These are phyloP conservation scores for Zhuqinia jingwanae DNA, from an alignment of 2,888 invertebrate species.

Conservation along the genomic window DNA sequence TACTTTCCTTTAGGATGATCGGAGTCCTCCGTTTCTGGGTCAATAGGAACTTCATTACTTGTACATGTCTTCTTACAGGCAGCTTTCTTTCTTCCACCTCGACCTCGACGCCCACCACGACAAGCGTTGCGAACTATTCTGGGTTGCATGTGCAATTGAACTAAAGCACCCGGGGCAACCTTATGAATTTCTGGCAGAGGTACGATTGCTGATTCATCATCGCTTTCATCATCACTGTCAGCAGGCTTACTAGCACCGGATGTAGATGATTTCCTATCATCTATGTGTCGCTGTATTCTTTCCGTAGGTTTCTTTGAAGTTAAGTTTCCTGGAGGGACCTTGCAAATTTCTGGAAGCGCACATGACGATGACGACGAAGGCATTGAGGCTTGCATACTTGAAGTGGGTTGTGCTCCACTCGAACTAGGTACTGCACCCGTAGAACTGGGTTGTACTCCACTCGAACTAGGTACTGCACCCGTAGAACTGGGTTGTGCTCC, in stretches of 20 bases:
- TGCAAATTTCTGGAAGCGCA: not conserved
- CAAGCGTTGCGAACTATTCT: constrained; percentile 5
- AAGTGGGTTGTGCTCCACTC: not conserved
- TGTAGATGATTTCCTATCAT: not conserved
- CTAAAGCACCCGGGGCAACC: constrained; percentile 38
- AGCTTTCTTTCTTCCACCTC: too few species aligned
- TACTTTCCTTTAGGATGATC: constrained; percentile 25
- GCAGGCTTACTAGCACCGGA: not conserved
- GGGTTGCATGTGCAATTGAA: constrained; percentile 18
- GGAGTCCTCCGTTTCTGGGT: not conserved
- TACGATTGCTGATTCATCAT: not conserved
- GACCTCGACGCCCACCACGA: not conserved
- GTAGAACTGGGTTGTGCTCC: not conserved
- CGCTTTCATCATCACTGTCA: not conserved
- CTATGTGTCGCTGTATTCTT: not conserved
- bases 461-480: not conserved
- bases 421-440: not conserved
- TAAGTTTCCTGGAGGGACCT: not conserved
- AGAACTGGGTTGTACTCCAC: not conserved
- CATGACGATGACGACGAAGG: not conserved
- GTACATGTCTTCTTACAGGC: too few species aligned
- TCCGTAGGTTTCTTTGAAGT: not conserved
- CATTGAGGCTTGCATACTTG: not conserved
- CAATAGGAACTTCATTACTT: not conserved
- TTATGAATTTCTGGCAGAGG: constrained; percentile 22